Evolutionary conservation across 2,113 vertebrate genomes (phyloP).

Genomic region (Psammodynastes pulverulentus): DNA sequence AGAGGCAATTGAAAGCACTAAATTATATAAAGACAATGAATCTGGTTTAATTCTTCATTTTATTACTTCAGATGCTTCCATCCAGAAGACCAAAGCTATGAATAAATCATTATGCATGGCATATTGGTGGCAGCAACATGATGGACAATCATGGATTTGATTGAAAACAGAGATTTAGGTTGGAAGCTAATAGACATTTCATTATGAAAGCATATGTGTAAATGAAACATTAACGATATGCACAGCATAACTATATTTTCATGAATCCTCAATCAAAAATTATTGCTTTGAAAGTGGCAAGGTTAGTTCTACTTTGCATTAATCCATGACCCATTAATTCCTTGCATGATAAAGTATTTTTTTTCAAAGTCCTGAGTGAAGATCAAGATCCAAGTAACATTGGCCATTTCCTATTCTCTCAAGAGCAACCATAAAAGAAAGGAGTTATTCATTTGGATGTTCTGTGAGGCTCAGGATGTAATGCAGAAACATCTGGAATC

Average conservation of each 20-base stretch:
- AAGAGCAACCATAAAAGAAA: slow-evolving; percentile 64
- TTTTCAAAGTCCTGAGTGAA: slow-evolving; percentile 36
- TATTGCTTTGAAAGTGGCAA: slow-evolving; percentile 41
- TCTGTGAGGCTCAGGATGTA: slow-evolving; percentile 52
- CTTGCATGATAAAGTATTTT: slow-evolving; percentile 56
- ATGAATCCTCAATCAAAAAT: background rate
- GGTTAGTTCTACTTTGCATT: slow-evolving; percentile 55
- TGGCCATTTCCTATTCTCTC: slow-evolving; percentile 62
- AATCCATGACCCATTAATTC: slow-evolving; percentile 54
- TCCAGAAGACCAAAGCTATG: slow-evolving; percentile 16
- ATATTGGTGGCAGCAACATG: slow-evolving; percentile 14
- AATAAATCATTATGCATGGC: slow-evolving; percentile 29
- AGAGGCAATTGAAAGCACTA: slow-evolving; percentile 4
- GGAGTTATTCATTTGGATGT: slow-evolving; percentile 65
- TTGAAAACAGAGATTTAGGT: slow-evolving; percentile 15
- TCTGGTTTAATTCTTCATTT: slow-evolving; percentile 12
- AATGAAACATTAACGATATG: slow-evolving; percentile 7
- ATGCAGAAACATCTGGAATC: slow-evolving; percentile 66
- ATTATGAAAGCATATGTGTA: background rate
- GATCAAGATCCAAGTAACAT: slow-evolving; percentile 60
- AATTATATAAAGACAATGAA: slow-evolving; percentile 4
- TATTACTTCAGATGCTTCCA: slow-evolving; percentile 18
- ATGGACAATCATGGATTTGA: slow-evolving; percentile 37
- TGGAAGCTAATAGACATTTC: slow-evolving; percentile 32
- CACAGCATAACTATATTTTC: slow-evolving; percentile 29